Base-by-base conservation (phyloP, 2,113 vertebrate species). In the Tiliqua scincoides region DNA sequence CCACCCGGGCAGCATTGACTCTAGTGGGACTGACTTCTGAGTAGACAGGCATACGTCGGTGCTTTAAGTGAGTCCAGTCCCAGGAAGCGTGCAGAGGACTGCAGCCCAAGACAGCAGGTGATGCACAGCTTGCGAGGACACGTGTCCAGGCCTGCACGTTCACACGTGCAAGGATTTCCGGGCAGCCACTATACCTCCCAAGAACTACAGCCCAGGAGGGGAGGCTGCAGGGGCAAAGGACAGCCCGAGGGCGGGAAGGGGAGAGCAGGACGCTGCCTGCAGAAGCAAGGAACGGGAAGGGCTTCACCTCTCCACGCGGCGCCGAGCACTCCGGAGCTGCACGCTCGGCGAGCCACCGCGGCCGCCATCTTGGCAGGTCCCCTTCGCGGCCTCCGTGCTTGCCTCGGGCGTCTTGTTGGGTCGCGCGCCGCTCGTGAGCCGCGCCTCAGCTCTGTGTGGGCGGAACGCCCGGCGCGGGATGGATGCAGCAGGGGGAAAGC, bases 271-370 rank as follows among this genome's bases (percentile, higher is more conserved):
- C 59, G 10, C 23, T n/a, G 21, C 57, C 3, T 32, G 3, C 43
- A 17, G 52, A 59, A 74, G 3, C 40, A 54, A 40, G 52, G 48
- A 59, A 48, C 1, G 1, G 15, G 20, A 20, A 35, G 27, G n/a
- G 7, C 65, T 1, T 80, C 87, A 94, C 93, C 93, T 92, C 88
- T 79, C 85, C 92, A 89, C 1, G 59, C 84, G 25, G 1, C 86
- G 8, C 88, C 71, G 1, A 90, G 27, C 2, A 14, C 80, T 0
- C 84, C 87, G 0, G 3, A 12, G 0, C 2, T 4, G 25, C 82
- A 90, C 0, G 2, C 61, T 76, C 91, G 37, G 0, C 72, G 75
- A 9, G 75, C 2, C 0, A 57, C 87, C 3, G 10, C 87, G 37
- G n/a, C 93, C 91, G 91, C 92, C 93, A 93, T 92, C 0, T 0